Evolutionary conservation across 2,797 vertebrate species (phyloP).

Genomic region (Channa striata): DNA sequence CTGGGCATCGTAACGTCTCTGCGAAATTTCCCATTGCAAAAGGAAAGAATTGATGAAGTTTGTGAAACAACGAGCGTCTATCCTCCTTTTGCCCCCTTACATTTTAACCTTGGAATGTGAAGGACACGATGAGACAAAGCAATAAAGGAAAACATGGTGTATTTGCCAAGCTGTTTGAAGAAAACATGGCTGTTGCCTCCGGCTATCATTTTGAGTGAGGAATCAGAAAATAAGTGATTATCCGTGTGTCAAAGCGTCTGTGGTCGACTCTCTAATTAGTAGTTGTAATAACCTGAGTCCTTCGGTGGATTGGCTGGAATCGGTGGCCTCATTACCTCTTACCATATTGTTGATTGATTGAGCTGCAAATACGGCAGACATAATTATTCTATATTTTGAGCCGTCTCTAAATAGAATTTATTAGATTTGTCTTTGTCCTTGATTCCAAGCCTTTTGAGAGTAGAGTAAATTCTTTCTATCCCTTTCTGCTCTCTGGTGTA

Average conservation of each 20-base stretch:
- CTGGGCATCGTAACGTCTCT: background rate
- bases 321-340: slow-evolving; percentile 75
- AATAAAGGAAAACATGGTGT: slow-evolving; percentile 11
- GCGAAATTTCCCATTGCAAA: slow-evolving; percentile 24
- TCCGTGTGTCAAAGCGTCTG: slow-evolving; percentile 40
- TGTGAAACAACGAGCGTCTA: slow-evolving; percentile 1
- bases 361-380: slow-evolving; percentile 81
- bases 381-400: slow-evolving; percentile 85
- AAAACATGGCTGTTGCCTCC: slow-evolving; percentile 17
- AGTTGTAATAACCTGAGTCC: slow-evolving; percentile 76
- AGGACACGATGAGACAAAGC: slow-evolving; percentile 27
- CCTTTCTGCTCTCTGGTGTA: slow-evolving; percentile 72
- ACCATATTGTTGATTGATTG: slow-evolving; percentile 83
- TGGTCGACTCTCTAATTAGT: slow-evolving; percentile 74
- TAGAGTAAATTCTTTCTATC: slow-evolving; percentile 70
- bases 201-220: slow-evolving; percentile 47
- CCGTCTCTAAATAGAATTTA: slow-evolving; percentile 84
- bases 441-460: slow-evolving; percentile 80
- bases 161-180: slow-evolving; percentile 38
- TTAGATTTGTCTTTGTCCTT: slow-evolving; percentile 84
- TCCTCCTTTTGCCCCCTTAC: background rate
- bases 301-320: slow-evolving; percentile 73
- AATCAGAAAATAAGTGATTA: slow-evolving; percentile 71
- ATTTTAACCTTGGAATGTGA: slow-evolving; percentile 54
- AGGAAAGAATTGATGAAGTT: slow-evolving; percentile 34